Base-by-base conservation (phyloP, 2,113 vertebrate genomes). In the Erpornis zantholeuca region DNA sequence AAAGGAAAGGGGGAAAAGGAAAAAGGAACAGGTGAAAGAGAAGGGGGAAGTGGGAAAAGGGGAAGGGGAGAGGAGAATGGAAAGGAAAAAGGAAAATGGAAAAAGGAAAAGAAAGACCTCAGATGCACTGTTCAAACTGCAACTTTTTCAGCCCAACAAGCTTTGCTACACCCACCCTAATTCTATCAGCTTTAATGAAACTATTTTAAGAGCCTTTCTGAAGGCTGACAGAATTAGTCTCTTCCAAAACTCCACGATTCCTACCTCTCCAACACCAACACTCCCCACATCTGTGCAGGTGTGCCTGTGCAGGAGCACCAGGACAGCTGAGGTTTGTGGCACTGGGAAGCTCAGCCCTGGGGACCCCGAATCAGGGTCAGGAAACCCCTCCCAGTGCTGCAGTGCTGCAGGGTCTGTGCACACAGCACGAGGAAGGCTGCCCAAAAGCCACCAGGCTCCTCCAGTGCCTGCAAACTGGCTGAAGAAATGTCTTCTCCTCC, bases 211-310 rank as follows among this genome's bases (percentile, higher is more conserved):
- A n/a, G n/a, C n/a, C 38, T 38, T 38, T 68, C 19, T 33, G 47
- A 82, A 93, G 24, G 25, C 61, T 71, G 71, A 36, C 56, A 92
- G 72, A 70, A 54, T 40, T 7, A 61, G 9, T 12, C 9, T 68
- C 52, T 68, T 45, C 33, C 60, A 64, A 47, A 50, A 88, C 29
- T 19, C 33, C 66, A 35, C 0, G 0, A 29, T 53, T 50, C 36
- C 31, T 44, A 40, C 2, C 14, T 35, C 36, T 10, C 53, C 17
- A 73, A 0, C 6, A 13, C 15, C 47, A 44, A 56, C 38, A 28
- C 18, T 83, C 40, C 82, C 24, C 44, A 29, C 22, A 0, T 3
- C 56, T 52, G 63, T 0, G 2, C 33, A 42, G 3, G 0, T 8
- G 65, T 47, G 17, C 50, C 65, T 6, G 56, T 27, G 80, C 83